Evolutionary conservation across 2,797 vertebrate genomes (phyloP).

Genomic region (Paramormyrops hopkinsi): DNA sequence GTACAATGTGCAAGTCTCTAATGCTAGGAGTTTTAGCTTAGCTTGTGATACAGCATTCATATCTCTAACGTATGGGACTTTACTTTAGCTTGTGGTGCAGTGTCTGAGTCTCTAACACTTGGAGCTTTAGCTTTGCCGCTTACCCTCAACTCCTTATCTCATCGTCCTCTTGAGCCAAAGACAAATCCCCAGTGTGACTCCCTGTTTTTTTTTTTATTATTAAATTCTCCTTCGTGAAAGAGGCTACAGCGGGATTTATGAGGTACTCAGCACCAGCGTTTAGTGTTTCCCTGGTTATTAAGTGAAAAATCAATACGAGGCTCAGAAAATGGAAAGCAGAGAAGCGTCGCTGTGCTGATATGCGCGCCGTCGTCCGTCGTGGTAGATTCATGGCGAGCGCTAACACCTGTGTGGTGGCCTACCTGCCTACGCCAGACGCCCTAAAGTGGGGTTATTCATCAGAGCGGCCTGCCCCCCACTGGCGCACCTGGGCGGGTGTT

Average conservation of each 20-base stretch:
- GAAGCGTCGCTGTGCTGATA: slow-evolving; percentile 97
- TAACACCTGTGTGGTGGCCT: slow-evolving; percentile 57
- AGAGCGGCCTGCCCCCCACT: not conserved
- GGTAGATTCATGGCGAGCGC: slow-evolving; percentile 97
- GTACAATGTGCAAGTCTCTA: not conserved
- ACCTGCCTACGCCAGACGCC: not conserved
- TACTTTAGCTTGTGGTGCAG: not conserved
- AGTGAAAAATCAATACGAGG: slow-evolving; percentile 99
- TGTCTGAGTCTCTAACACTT: not conserved
- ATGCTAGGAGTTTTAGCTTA: not conserved
- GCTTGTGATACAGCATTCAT: not conserved
- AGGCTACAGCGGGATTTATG: slow-evolving; percentile 99
- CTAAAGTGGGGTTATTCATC: not conserved
- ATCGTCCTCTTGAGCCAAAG: slow-evolving; percentile 57
- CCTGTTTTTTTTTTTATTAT: slow-evolving; percentile 84
- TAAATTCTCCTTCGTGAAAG: slow-evolving; percentile 99
- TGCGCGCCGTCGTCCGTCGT: slow-evolving; percentile 92
- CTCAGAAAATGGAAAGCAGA: slow-evolving; percentile 99
- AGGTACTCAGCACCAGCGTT: slow-evolving; percentile 99
- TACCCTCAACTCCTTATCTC: not conserved
- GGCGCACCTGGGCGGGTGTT: not conserved
- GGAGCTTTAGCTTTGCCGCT: not conserved
- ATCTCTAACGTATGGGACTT: not conserved
- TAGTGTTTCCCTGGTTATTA: slow-evolving; percentile 99
- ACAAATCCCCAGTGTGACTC: slow-evolving; percentile 82